Conservation (phyloP, 2,113 vertebrate species). For the Hemibagrus wyckioides region DNA sequence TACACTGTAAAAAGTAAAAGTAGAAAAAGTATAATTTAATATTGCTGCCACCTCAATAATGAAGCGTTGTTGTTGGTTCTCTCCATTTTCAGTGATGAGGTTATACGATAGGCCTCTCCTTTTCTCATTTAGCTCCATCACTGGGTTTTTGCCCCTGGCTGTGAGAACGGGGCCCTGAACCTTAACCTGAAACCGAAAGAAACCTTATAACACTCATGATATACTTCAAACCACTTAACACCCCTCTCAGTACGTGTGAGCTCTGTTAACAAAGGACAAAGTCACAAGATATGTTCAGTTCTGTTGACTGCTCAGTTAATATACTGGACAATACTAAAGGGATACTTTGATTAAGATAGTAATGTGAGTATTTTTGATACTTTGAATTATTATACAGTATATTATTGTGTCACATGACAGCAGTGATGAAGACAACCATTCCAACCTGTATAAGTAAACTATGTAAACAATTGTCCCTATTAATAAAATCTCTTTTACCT, state of each 20-base stretch:
- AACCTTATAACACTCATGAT: not conserved
- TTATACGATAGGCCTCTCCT: conserved; percentile 91
- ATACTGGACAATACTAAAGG: not conserved
- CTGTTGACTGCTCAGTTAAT: not conserved
- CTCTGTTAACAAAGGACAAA: not conserved
- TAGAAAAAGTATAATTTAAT: not conserved
- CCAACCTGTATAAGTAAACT: not conserved
- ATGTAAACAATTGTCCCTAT: not conserved
- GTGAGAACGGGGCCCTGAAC: conserved; percentile 93
- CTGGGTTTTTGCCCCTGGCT: conserved; percentile 90
- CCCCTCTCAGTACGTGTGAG: not conserved
- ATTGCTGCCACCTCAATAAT: conserved; percentile 83
- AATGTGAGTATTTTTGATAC: not conserved
- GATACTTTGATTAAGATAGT: not conserved
- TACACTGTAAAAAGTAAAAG: not conserved
- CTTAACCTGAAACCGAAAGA: conserved; percentile 75
- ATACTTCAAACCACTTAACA: not conserved
- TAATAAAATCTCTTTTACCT: conserved; percentile 7
- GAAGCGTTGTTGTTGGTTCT: conserved; percentile 91
- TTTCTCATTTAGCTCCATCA: conserved; percentile 96
- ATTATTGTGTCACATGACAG: not conserved
- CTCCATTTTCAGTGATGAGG: conserved; percentile 89
- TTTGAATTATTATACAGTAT: not conserved
- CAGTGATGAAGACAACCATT: not conserved
- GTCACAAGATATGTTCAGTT: not conserved